Evolutionary conservation across 2,113 vertebrate genomes (phyloP), one percentile per base, ranked within the genome.

Genomic region (Rhombomys opimus): DNA sequence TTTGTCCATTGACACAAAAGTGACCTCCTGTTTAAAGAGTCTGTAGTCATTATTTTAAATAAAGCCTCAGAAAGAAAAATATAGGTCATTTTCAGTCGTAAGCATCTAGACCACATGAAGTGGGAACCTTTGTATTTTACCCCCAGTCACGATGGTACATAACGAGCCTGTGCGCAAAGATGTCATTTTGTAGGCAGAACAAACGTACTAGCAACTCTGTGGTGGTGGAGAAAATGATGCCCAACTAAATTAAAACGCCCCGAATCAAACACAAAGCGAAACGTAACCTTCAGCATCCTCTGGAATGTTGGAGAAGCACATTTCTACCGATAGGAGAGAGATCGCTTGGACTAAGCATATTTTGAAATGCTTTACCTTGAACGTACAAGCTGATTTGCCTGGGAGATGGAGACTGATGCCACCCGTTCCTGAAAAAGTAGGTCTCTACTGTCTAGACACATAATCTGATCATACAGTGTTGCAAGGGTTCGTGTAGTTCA

Each of bases 21-120:
- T 98, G 98, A 98, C 98, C 98, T 99, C 98, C 98, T 96, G 95
- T 96, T 98, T 97, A 98, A 98, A 98, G 97, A 98, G 96, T 98
- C 97, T 95, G 91, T 86, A 96, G 97, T 97, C 98, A 95, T 98
- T 98, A 98, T 98, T 98, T 98, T 97, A 97, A 98, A 97, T 87
- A 98, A 94, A 97, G 77, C 94, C 96, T 96, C 80, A 27, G 18
- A 27, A 96, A 94, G 90, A 63, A 75, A 96, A 93, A 90, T 95
- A 94, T 57, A 87, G 15, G 5, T 96, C 93, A 75, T 88, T 97
- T 97, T 94, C 85, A 93, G 63, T 87, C 72, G 3, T 94, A 68
- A 93, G 3, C 46, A 65, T 70, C 77, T 92, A 77, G 6, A 13
- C 67, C 35, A 76, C 73, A 94, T 84, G 80, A 57, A 67, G 46